Conservation (phyloP, 1,140 invertebrate species). For the Phenacoccus solenopsis region DNA sequence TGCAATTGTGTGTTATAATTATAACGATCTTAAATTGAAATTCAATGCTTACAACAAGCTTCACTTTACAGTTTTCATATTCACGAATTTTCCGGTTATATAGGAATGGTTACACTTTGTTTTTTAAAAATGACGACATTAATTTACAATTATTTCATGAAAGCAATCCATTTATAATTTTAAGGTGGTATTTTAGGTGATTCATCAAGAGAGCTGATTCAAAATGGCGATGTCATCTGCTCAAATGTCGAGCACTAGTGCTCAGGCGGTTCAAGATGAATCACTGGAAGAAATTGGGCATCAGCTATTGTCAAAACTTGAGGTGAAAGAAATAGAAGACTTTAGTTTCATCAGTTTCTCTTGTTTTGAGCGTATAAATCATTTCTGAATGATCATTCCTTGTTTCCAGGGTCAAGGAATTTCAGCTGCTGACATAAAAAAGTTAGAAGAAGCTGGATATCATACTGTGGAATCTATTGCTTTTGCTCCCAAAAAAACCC, state of each 20-base stretch:
- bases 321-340: too few relatives aligned
- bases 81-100: too few relatives aligned
- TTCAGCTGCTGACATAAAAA: slow-evolving; percentile 79
- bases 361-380: slow-evolving; percentile 5
- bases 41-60: too few relatives aligned
- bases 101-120: too few relatives aligned
- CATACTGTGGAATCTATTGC: slow-evolving; percentile 93
- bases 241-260: slow-evolving; percentile 20
- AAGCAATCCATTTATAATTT: too few relatives aligned
- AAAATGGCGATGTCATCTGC: slow-evolving; percentile 20
- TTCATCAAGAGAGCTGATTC: too few relatives aligned
- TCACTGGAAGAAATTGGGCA: slow-evolving; percentile 44
- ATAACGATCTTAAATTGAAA: too few relatives aligned
- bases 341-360: not conserved
- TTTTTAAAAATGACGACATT: too few relatives aligned
- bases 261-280: slow-evolving; percentile 37
- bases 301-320: slow-evolving; percentile 44
- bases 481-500: slow-evolving; percentile 81
- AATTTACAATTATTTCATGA: too few relatives aligned
- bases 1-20: too few relatives aligned
- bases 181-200: too few relatives aligned
- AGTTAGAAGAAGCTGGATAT: slow-evolving; percentile 82
- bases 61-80: too few relatives aligned
- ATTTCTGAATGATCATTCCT: slow-evolving; percentile 5
- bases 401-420: slow-evolving; percentile 65